These are phyloP conservation scores for Tilapia sparmanii DNA, from an alignment of 2,113 vertebrate genomes.

Conservation along the genomic window DNA sequence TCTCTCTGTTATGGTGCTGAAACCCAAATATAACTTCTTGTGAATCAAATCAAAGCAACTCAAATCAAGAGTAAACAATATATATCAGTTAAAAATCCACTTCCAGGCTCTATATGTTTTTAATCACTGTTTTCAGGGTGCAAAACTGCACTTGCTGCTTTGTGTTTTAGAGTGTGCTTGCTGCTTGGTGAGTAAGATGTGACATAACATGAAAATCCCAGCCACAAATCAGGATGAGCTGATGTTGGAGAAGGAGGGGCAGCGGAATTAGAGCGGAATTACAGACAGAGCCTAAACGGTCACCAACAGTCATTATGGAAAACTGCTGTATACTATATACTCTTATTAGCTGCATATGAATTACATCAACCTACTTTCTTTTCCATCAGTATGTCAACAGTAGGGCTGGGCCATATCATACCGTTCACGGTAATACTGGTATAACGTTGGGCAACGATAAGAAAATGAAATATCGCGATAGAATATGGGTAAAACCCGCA, in stretches of 20 bases:
- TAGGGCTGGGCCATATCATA: not conserved
- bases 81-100: not conserved
- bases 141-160: not conserved
- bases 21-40: not conserved
- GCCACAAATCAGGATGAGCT: constrained; percentile 17
- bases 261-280: constrained; percentile 3
- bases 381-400: not conserved
- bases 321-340: not conserved
- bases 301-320: not conserved
- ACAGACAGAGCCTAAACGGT: not conserved
- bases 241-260: not conserved
- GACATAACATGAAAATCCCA: constrained; percentile 34
- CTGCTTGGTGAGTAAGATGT: not conserved
- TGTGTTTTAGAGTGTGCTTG: not conserved
- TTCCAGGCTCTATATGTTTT: not conserved
- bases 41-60: not conserved
- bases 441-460: not conserved
- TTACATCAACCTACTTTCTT: not conserved
- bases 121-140: not conserved
- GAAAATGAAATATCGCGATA: not conserved
- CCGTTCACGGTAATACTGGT: not conserved
- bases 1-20: not conserved
- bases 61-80: not conserved
- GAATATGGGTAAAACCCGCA: not conserved
- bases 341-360: not conserved